Conservation (phyloP, 2,113 vertebrate genomes). For the Chaetodon auriga region DNA sequence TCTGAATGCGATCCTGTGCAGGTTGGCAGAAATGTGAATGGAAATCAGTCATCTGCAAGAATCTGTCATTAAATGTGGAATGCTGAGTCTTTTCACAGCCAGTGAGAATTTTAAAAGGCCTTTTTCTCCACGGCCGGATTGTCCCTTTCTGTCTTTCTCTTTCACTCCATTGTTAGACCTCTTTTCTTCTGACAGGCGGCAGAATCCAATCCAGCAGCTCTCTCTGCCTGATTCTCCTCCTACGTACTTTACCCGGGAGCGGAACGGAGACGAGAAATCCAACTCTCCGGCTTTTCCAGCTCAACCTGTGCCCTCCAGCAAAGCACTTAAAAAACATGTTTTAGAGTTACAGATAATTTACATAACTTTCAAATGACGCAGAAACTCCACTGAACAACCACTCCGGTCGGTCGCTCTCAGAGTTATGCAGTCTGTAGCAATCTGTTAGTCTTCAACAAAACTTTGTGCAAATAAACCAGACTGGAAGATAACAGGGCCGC, state of each 20-base stretch:
- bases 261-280: slow-evolving; percentile 25
- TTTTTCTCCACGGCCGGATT: slow-evolving; percentile 17
- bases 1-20: slow-evolving; percentile 1
- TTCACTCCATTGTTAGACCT: slow-evolving; percentile 40
- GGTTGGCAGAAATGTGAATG: slow-evolving; percentile 28
- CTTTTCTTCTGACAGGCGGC: slow-evolving; percentile 45
- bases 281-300: slow-evolving; percentile 19
- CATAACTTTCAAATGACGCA: neutral
- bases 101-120: slow-evolving; percentile 8
- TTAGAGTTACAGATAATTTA: neutral
- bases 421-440: slow-evolving; percentile 17
- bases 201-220: slow-evolving; percentile 38
- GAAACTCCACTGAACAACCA: neutral
- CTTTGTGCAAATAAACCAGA: slow-evolving; percentile 50
- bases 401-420: neutral
- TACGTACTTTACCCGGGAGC: slow-evolving; percentile 4
- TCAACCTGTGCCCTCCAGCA: slow-evolving; percentile 14
- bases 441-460: slow-evolving; percentile 29
- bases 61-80: slow-evolving; percentile 21
- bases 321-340: slow-evolving; percentile 10
- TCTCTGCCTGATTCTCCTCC: slow-evolving; percentile 4
- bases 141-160: slow-evolving; percentile 31
- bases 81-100: slow-evolving; percentile 19
- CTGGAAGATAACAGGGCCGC: slow-evolving; percentile 10
- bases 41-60: slow-evolving; percentile 10